Evolutionary conservation across 2,797 vertebrate species (phyloP).

Genomic region (Catostomus latipinnis): DNA sequence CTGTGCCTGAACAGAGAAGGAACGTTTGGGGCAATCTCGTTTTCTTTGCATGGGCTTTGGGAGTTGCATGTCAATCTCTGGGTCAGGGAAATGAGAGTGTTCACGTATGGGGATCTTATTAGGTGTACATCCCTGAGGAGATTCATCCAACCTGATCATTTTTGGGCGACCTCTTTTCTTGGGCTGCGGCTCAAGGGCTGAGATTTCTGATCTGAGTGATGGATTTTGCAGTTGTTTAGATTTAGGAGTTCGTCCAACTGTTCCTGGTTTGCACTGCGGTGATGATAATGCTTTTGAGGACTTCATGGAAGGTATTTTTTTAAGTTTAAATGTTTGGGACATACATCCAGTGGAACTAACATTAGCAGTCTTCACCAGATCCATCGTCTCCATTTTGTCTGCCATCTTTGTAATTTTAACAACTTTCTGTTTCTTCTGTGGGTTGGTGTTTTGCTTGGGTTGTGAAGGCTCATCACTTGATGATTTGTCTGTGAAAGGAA

Average conservation of each 20-base stretch:
- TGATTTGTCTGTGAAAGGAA: slow-evolving; percentile 56
- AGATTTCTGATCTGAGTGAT: slow-evolving; percentile 70
- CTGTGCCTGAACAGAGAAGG: slow-evolving; percentile 64
- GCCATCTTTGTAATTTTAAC: slow-evolving; percentile 90
- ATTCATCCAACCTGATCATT: slow-evolving; percentile 32
- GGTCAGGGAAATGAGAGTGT: slow-evolving; percentile 82
- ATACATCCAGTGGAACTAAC: slow-evolving; percentile 51
- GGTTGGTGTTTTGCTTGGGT: slow-evolving; percentile 80
- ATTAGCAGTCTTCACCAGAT: slow-evolving; percentile 69
- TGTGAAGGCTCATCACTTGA: slow-evolving; percentile 66
- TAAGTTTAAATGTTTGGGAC: slow-evolving; percentile 65
- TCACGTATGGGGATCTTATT: slow-evolving; percentile 57
- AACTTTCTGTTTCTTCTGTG: slow-evolving; percentile 91
- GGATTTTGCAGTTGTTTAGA: slow-evolving; percentile 59
- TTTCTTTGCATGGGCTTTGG: slow-evolving; percentile 85
- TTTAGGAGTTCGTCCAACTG: slow-evolving; percentile 61
- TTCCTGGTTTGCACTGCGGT: slow-evolving; percentile 62
- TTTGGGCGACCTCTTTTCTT: slow-evolving; percentile 88
- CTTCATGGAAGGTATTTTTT: slow-evolving; percentile 51
- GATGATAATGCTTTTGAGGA: slow-evolving; percentile 61
- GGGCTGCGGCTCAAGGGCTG: slow-evolving; percentile 55
- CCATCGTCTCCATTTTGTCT: slow-evolving; percentile 74
- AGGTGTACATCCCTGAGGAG: slow-evolving; percentile 8
- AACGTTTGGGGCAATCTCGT: slow-evolving; percentile 86
- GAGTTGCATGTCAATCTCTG: slow-evolving; percentile 82